phyloP scores from a whole-genome alignment of 2,888 invertebrate species.

The Horisme vitalbata region DNA sequence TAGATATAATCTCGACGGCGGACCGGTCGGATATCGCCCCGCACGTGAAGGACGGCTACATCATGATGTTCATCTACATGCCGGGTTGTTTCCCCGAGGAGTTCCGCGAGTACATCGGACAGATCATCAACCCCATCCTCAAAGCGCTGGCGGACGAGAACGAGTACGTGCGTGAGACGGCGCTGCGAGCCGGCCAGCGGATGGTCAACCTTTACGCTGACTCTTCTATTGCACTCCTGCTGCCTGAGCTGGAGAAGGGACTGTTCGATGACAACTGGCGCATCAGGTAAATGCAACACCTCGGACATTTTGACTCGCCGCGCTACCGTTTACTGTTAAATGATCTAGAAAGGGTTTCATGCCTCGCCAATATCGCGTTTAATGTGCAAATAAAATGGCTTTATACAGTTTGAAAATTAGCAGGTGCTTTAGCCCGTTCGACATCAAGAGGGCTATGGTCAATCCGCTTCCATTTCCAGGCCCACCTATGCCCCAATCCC shows the following conservation, averaged over 20 bases:
- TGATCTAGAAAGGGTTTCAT: too few relatives aligned
- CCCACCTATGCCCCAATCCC: too few relatives aligned
- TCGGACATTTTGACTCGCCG: too few relatives aligned
- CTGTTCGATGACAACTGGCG: slow-evolving; percentile 99
- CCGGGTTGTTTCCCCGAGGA: slow-evolving; percentile 97
- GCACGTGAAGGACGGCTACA: slow-evolving; percentile 99
- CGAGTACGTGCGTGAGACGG: slow-evolving; percentile 99
- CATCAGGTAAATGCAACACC: too few relatives aligned
- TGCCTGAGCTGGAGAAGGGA: slow-evolving; percentile 97
- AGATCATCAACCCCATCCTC: slow-evolving; percentile 98
- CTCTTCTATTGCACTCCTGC: slow-evolving; percentile 93
- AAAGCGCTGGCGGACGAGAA: slow-evolving; percentile 99
- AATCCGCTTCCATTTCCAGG: too few relatives aligned
- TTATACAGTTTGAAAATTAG: too few relatives aligned
- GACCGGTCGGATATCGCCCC: slow-evolving; percentile 96
- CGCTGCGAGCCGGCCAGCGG: slow-evolving; percentile 96
- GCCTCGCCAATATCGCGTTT: too few relatives aligned
- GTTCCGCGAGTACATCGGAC: slow-evolving; percentile 97
- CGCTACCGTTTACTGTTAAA: too few relatives aligned
- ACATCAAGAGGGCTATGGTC: too few relatives aligned
- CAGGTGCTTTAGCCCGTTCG: too few relatives aligned
- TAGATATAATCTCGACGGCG: slow-evolving; percentile 96
- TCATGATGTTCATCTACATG: slow-evolving; percentile 99
- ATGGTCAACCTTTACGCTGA: slow-evolving; percentile 98
- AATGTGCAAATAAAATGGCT: too few relatives aligned